phyloP scores from a whole-genome alignment of 2,797 vertebrate species.

The Crypturellus tataupa region DNA sequence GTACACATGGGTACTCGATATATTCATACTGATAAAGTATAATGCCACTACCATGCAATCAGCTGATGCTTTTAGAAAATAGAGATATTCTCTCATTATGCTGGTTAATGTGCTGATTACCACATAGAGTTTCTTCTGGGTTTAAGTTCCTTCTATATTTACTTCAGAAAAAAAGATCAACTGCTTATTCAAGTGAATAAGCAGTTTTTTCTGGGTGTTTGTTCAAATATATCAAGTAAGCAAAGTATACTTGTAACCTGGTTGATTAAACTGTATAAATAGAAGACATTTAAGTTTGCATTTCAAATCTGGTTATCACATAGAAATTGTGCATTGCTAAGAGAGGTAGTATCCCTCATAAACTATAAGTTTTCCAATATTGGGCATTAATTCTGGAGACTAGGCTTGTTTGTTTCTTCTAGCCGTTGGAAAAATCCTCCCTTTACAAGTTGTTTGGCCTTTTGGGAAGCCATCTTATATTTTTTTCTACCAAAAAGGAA shows the following conservation, averaged over 20 bases:
- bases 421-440: not conserved
- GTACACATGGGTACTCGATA: not conserved
- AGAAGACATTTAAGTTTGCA: not conserved
- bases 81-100: conserved; percentile 68
- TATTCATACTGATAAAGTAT: conserved; percentile 20
- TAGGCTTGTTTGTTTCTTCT: not conserved
- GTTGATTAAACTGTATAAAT: not conserved
- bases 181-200: conserved; percentile 41
- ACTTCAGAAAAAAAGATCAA: conserved; percentile 40
- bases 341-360: not conserved
- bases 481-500: conserved; percentile 4
- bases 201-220: conserved; percentile 15
- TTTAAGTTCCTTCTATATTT: conserved; percentile 47
- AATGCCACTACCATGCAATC: conserved; percentile 24
- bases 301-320: not conserved
- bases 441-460: not conserved
- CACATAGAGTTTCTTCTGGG: conserved; percentile 38
- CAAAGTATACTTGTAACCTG: not conserved
- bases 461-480: not conserved
- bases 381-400: not conserved
- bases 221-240: not conserved
- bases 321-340: not conserved
- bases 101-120: conserved; percentile 49
- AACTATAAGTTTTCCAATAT: not conserved
- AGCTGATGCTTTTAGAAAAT: conserved; percentile 38